Evolutionary conservation across 2,888 invertebrate species (phyloP), one percentile per base, ranked within the genome.

Genomic region (Tuta absoluta): DNA sequence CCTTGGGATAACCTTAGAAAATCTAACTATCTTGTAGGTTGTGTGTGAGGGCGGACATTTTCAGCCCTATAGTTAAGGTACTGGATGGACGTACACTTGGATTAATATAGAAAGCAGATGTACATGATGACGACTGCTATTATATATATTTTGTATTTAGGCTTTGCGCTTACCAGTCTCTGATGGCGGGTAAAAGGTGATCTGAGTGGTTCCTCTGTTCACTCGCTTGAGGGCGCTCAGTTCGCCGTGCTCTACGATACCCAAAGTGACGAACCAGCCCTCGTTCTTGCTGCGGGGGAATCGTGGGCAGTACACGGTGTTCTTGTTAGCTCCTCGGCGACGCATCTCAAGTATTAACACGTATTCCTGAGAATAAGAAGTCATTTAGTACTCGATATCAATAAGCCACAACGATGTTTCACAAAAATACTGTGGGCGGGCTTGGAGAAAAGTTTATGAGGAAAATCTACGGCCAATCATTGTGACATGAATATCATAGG

Each of bases 261-360:
- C 98, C 10, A 99, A 89, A 0, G 98, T 93, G 1, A 98, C 80
- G 86, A 99, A 96, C 99, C 99, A 99, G 64, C 98, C 97, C 82
- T 99, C 99, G 79, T 97, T 97, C 89, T 99, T 99, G 45, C 95
- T 95, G 82, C 98, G 98, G 1, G 97, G 95, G 91, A 98, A 99
- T 68, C 95, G 94, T 0, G 97, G 96, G 67, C 97, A 95, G 67
- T 95, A 89, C n/a, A 96, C 96, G 73, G 93, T 93, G 75, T 90
- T 93, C 0, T 90, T 84, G 62, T 92, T 89, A 41, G 89, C 86
- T 58, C 93, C 92, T 76, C 93, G 92, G 45, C 94, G 92, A 41
- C 82, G 86, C 72, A 93, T 83, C 37, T 91, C 92, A 1, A 96
- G 85, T 14, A 92, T 82, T 14, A 96, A 80, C 0, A 95, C 94